Conservation (phyloP, 2,797 vertebrate species). For the Bovichtus variegatus region DNA sequence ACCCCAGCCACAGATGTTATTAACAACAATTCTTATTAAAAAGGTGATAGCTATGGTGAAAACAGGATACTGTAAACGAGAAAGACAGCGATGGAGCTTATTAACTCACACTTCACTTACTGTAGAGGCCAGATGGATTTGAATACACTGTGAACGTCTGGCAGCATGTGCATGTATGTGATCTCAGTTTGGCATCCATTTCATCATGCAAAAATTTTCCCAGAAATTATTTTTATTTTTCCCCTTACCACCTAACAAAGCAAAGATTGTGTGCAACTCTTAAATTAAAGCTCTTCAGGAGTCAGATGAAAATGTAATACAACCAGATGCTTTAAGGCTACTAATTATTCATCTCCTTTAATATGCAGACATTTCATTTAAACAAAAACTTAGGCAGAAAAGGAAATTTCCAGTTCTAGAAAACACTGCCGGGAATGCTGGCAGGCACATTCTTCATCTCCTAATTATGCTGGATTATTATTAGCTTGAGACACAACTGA, state of each 20-base stretch:
- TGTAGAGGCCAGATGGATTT: slow-evolving; percentile 29
- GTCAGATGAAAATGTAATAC: slow-evolving; percentile 66
- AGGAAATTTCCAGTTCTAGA: slow-evolving; percentile 70
- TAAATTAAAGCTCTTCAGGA: slow-evolving; percentile 67
- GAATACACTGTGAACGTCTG: slow-evolving; percentile 31
- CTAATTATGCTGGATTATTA: slow-evolving; percentile 82
- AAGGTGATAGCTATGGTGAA: slow-evolving; percentile 72
- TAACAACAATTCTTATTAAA: slow-evolving; percentile 77
- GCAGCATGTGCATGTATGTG: slow-evolving; percentile 20
- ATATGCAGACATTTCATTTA: slow-evolving; percentile 80
- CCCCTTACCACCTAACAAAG: slow-evolving; percentile 29
- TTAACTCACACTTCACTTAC: slow-evolving; percentile 71
- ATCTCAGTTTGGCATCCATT: slow-evolving; percentile 46
- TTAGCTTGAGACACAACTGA: slow-evolving; percentile 79
- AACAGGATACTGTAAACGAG: slow-evolving; percentile 60
- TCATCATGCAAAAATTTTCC: slow-evolving; percentile 34
- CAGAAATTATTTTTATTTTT: slow-evolving; percentile 17
- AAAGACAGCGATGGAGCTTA: slow-evolving; percentile 48
- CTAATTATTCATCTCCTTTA: slow-evolving; percentile 75
- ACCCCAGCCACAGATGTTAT: slow-evolving; percentile 73
- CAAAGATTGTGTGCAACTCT: slow-evolving; percentile 44
- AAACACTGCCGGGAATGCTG: slow-evolving; percentile 77
- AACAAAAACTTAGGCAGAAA: slow-evolving; percentile 71
- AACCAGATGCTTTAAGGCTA: slow-evolving; percentile 60
- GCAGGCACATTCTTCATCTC: slow-evolving; percentile 79